These are phyloP conservation scores for Sphaeridia pumilis DNA, from an alignment of 2,888 invertebrate species.

Conservation along the genomic window DNA sequence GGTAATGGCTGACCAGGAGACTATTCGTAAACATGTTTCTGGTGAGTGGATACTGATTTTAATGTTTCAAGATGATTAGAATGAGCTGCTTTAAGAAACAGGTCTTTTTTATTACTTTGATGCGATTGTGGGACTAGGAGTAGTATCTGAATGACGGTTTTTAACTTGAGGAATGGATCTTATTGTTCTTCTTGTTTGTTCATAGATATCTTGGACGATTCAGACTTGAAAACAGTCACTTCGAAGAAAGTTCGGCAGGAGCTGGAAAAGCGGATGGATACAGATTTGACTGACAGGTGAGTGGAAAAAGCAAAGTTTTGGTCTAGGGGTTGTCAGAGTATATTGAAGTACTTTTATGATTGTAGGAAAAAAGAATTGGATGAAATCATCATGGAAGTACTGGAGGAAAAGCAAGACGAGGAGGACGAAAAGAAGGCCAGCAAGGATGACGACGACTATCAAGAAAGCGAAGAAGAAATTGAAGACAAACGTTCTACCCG, in stretches of 20 bases:
- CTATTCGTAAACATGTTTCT: no score
- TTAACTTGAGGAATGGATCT: not conserved
- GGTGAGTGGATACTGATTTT: not conserved
- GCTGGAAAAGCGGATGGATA: slow-evolving; percentile 65
- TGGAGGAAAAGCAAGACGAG: slow-evolving; percentile 45
- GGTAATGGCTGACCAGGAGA: no score
- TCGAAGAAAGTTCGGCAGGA: slow-evolving; percentile 80
- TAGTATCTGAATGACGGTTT: not conserved
- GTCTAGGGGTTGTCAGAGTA: not conserved
- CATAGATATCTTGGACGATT: slow-evolving; percentile 70
- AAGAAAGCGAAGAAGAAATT: slow-evolving; percentile 45
- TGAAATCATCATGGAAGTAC: slow-evolving; percentile 68
- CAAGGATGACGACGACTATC: slow-evolving; percentile 42
- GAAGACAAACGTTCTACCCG: slow-evolving; percentile 39
- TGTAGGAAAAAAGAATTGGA: slow-evolving; percentile 74
- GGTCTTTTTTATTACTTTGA: not conserved
- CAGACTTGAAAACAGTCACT: slow-evolving; percentile 70
- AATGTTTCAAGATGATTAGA: not conserved
- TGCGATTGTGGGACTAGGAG: not conserved
- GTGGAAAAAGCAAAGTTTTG: not conserved
- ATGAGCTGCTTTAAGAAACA: not conserved
- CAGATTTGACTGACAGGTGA: slow-evolving; percentile 56
- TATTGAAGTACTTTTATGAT: not conserved
- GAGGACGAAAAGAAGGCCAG: slow-evolving; percentile 42
- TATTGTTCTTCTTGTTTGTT: not conserved